A percentile compares a stretch with the other conserved stretches of the same genome.
Conservation (phyloP, 2,888 invertebrate species). For the Athrips mouffetella region DNA sequence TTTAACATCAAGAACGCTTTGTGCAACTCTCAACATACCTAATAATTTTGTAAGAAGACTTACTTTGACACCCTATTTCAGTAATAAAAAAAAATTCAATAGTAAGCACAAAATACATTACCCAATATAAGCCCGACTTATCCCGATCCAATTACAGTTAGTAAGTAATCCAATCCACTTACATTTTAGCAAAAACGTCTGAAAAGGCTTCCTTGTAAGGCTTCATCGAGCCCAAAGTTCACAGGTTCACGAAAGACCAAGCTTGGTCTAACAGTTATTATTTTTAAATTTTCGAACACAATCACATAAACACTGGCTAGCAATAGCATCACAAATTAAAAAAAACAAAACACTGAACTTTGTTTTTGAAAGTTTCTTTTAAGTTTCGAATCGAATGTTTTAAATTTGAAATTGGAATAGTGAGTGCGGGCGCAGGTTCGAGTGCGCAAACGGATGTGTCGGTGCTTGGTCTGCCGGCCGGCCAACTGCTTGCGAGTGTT, state of each 20-base stretch:
- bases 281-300: constrained; percentile 25
- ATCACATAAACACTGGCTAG: constrained; percentile 19
- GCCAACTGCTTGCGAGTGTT: constrained; percentile 43
- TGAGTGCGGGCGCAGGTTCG: constrained; percentile 54
- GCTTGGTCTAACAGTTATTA: constrained; percentile 24
- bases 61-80: too few species aligned
- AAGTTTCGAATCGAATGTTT: constrained; percentile 7
- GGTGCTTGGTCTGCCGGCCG: constrained; percentile 49
- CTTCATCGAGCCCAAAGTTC: constrained; percentile 38
- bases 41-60: too few species aligned
- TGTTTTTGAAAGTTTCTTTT: not conserved
- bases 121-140: constrained; percentile 14
- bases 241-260: constrained; percentile 21
- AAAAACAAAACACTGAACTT: constrained; percentile 1
- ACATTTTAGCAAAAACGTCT: constrained; percentile 38
- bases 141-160: constrained; percentile 47
- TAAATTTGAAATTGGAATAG: constrained; percentile 22
- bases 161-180: constrained; percentile 41
- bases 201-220: constrained; percentile 48
- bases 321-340: constrained; percentile 9
- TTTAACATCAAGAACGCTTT: too few species aligned
- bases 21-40: too few species aligned
- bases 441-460: constrained; percentile 75
- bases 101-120: constrained; percentile 18
- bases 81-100: too few species aligned